Percentiles rank a stretch among this genome's conserved stretches.
phyloP scores from a whole-genome alignment of 2,113 vertebrate species.

The Tetrax tetrax region DNA sequence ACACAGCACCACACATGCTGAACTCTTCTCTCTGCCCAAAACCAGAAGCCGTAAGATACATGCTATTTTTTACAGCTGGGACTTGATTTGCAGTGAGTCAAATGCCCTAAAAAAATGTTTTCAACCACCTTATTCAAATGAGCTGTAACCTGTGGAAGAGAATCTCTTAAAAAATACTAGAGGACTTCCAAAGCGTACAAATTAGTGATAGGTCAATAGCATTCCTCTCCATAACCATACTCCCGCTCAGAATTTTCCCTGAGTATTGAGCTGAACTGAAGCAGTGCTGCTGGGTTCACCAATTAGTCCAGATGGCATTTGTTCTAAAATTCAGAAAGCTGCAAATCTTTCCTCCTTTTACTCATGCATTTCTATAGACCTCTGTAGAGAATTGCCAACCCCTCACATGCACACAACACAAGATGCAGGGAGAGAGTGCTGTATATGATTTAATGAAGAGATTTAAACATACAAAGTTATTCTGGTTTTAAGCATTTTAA shows the following conservation, averaged over 20 bases:
- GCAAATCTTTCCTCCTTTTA: neutral
- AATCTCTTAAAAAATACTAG: neutral
- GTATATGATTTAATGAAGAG: neutral
- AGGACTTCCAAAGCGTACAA: neutral
- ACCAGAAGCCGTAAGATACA: neutral
- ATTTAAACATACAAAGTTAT: neutral
- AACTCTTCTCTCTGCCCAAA: neutral
- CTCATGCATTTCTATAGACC: neutral
- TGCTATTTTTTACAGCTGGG: neutral
- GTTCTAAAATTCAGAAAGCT: neutral
- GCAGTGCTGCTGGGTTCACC: neutral
- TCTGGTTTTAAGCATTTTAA: neutral
- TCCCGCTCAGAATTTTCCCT: neutral
- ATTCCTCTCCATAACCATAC: neutral
- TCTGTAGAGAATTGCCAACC: neutral
- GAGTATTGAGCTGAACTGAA: neutral
- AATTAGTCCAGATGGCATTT: neutral
- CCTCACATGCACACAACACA: neutral
- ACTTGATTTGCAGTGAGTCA: neutral
- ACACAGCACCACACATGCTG: accelerated
- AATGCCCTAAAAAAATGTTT: neutral
- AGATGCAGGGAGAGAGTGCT: neutral
- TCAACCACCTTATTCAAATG: neutral
- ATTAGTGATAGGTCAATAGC: neutral
- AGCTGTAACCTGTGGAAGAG: neutral